Conservation (phyloP, 2,888 invertebrate genomes). For the Sarcophaga subvicina region DNA sequence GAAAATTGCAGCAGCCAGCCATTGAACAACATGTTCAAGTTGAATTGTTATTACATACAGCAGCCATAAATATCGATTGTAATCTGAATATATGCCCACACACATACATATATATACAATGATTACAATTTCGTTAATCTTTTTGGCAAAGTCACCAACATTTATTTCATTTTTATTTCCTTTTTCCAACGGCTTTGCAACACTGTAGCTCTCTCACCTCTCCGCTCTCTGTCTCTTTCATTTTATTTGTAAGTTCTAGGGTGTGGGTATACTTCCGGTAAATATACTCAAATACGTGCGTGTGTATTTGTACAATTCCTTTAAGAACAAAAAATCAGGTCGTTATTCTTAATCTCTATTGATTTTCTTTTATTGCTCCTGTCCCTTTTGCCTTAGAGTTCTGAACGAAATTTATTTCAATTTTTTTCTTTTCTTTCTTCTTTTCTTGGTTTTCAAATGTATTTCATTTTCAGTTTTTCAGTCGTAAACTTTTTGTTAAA, state of each 20-base stretch:
- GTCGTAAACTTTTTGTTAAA: too few relatives aligned
- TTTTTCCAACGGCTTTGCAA: not conserved
- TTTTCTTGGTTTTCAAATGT: too few relatives aligned
- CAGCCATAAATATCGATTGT: constrained; percentile 58
- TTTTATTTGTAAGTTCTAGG: not conserved
- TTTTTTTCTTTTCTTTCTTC: not conserved
- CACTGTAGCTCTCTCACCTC: not conserved
- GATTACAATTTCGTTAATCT: constrained; percentile 58
- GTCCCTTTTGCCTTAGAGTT: not conserved
- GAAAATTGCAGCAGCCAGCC: constrained; percentile 33
- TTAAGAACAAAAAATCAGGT: constrained; percentile 13
- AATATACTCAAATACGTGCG: not conserved
- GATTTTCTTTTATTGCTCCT: constrained; percentile 30
- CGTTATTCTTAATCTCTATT: constrained; percentile 51
- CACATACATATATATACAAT: not conserved
- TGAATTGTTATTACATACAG: constrained; percentile 44
- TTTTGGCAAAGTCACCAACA: constrained; percentile 49
- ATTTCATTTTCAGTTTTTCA: too few relatives aligned
- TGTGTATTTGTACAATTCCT: not conserved
- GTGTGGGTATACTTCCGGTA: not conserved
- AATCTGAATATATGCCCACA: constrained; percentile 26
- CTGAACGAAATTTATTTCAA: not conserved
- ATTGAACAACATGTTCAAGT: not conserved
- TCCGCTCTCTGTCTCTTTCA: not conserved
- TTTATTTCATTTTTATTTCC: not conserved